These are phyloP conservation scores for Girardia tigrina DNA, from an alignment of 2,888 invertebrate genomes.

Conservation along the genomic window DNA sequence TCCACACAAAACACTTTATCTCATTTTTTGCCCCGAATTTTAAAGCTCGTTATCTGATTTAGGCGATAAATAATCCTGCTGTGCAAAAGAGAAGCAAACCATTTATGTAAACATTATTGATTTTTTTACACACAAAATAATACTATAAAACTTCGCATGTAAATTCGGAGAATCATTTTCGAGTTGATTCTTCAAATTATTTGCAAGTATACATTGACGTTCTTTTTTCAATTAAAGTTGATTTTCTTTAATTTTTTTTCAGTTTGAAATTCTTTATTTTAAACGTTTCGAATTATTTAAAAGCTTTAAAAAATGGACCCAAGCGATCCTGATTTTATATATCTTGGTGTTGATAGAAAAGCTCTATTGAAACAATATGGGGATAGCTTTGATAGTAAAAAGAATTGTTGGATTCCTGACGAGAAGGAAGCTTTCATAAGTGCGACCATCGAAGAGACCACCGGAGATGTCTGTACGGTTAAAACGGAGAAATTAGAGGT, in stretches of 20 bases:
- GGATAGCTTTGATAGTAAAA: constrained; percentile 65
- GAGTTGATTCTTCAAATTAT: background rate
- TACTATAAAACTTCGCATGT: background rate
- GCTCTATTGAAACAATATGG: constrained; percentile 46
- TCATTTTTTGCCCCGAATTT: background rate
- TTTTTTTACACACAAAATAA: background rate
- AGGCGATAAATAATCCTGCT: background rate
- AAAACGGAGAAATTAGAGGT: constrained; percentile 56
- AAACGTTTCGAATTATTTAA: background rate
- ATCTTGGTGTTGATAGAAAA: constrained; percentile 46
- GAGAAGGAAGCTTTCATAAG: constrained; percentile 91
- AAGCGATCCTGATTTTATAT: constrained; percentile 46
- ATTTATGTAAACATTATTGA: constrained; percentile 15
- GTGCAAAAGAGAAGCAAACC: background rate
- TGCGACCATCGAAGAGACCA: constrained; percentile 94
- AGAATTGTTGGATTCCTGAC: constrained; percentile 96
- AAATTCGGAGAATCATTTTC: background rate
- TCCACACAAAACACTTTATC: background rate
- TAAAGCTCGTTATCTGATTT: background rate
- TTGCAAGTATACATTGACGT: background rate
- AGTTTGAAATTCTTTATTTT: constrained; percentile 15
- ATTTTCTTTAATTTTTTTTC: background rate
- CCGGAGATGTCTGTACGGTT: constrained; percentile 91
- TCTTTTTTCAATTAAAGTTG: background rate
- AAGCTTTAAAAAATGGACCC: constrained; percentile 37